Evolutionary conservation across 2,113 vertebrate species (phyloP).

Genomic region (Grus americana): DNA sequence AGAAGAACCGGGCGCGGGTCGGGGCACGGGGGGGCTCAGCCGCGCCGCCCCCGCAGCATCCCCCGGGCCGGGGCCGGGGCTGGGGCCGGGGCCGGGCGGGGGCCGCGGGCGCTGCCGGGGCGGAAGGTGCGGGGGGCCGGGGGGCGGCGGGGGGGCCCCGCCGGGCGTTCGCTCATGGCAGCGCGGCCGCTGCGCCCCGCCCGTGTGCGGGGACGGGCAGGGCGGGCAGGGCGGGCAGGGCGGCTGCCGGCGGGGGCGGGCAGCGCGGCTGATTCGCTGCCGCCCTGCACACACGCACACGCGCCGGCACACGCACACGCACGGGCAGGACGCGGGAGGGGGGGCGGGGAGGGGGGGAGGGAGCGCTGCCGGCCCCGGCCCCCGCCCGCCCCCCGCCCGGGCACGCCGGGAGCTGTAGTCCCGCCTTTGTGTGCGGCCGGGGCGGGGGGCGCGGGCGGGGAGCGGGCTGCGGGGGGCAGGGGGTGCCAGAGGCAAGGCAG

Average conservation of each 20-base stretch:
- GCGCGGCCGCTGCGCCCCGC: conserved; percentile 40
- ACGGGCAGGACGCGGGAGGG: too few relatives aligned
- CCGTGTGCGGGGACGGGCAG: background rate
- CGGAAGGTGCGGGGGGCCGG: background rate
- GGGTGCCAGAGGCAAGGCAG: too few relatives aligned
- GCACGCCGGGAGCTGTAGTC: conserved; percentile 76
- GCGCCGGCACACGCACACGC: background rate
- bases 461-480: background rate
- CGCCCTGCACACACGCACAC: background rate
- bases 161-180: conserved; percentile 65
- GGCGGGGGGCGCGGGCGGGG: background rate
- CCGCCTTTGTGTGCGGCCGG: conserved; percentile 63
- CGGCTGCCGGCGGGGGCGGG: too few relatives aligned
- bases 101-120: background rate
- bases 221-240: too few relatives aligned
- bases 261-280: background rate
- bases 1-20: too few relatives aligned
- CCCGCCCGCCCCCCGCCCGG: background rate
- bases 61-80: background rate
- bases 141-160: conserved; percentile 20
- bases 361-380: too few relatives aligned
- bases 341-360: too few relatives aligned
- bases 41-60: background rate
- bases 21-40: background rate
- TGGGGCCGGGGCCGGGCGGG: background rate